Base-by-base conservation (phyloP, 2,797 vertebrate species). In the Zalophus californianus region DNA sequence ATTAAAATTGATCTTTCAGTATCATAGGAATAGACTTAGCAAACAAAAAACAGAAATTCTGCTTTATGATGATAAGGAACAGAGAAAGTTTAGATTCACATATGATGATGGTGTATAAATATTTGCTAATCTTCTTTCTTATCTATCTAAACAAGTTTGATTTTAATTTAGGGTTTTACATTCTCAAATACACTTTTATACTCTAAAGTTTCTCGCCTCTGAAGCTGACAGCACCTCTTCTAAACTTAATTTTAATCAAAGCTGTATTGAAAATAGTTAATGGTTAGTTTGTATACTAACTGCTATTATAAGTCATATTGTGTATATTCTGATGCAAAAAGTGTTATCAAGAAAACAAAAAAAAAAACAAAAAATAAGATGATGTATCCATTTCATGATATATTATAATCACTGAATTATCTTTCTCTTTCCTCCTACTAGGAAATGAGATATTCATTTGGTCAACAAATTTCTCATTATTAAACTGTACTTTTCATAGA, bases 231-330 rank as follows among this genome's bases (percentile, higher is more conserved):
- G n/a, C 3, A 23, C 7, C 6, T 94, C 9, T 72, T 85, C 1
- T 18, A 48, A 86, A 56, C 90, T 90, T 64, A 25, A 86, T 82
- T 89, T 90, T 93, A 60, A 92, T 93, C 32, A 73, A 94, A 89
- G 7, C 3, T 77, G 11, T 90, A 54, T 79, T 75, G 5, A 82
- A 73, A 72, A 75, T 77, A 87, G 16, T 58, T 58, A 85, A 58
- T 73, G 5, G 0, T 56, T 83, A 80, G 7, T 50, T 86, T 64
- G 2, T 25, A 78, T 38, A 27, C 4, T 3, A 50, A n/a, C 75
- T 7, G 32, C 1, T 44, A 3, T 70, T 84, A 35, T 35, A 79
- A 78, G 35, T 58, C 38, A 80, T 54, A 62, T 62, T 86, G 4
- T 44, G 41, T 52, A 86, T 73, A 75, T 90, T 41, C 9, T 50